Base-by-base conservation (phyloP, 2,797 vertebrate genomes). In the Rhynchotus rufescens region DNA sequence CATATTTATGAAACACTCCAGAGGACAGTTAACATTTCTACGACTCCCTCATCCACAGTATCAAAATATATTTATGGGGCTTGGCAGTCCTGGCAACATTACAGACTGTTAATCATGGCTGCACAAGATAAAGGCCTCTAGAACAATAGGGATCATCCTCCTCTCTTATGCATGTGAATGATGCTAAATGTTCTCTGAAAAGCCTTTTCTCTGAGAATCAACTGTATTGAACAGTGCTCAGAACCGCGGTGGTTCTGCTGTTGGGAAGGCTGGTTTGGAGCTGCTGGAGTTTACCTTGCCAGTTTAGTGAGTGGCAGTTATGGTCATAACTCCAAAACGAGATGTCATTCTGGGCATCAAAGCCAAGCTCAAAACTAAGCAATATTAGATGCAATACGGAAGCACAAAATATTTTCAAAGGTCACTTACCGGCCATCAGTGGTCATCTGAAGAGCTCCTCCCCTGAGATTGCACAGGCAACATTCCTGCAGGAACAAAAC, bases 401-500 rank as follows among this genome's bases (percentile, higher is more conserved):
- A 56, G 45, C 60, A 40, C 21, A 68, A 66, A 2, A 8, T 9
- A 11, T 7, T 9, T 19, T 11, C 26, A 75, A 26, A 0, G 42
- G 36, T 15, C 57, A 85, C 95, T 60, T 67, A 98, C 99, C 98
- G 97, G 87, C 98, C 97, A 66, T 99, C 99, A 7, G 98, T 98
- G 38, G 99, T 99, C 42, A 83, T 98, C 96, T 99, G 99, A 85
- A 99, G 97, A 62, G 99, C 99, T 80, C 99, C 99, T 90, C 99
- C 99, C 82, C 99, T 97, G 87, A 99, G 97, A 96, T 98, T 99
- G 93, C 99, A 99, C 68, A 99, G 97, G 86, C 99, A 99, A 74
- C 99, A 99, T 67, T 99, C 99, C 99, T 99, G 95, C 0, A 8
- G 82, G 74, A 84, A 95, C 76, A 96, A 96, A 72, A 23, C 9